Conservation (phyloP, 23 tunicate genomes). For the Oikopleura dioica region DNA sequence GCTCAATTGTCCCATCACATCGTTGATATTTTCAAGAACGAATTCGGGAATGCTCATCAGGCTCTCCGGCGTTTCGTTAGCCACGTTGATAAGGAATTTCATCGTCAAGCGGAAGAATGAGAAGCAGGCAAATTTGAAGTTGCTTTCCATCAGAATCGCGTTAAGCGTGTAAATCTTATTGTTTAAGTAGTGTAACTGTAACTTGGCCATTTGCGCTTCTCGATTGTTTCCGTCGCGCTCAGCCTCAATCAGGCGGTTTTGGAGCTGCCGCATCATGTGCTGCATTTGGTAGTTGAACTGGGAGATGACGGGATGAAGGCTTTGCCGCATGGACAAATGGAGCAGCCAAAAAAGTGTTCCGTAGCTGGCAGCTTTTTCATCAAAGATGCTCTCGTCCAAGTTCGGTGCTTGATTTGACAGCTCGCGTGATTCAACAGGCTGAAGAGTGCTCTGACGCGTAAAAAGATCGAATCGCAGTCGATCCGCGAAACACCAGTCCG, state of each 20-base stretch:
- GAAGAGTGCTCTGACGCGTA: neutral
- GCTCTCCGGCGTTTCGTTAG: neutral
- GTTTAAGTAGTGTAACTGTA: neutral
- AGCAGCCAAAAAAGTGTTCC: neutral
- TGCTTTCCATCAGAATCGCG: neutral
- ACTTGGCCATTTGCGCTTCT: neutral
- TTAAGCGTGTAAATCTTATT: neutral
- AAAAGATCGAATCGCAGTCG: neutral
- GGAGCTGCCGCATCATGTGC: neutral
- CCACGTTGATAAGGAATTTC: neutral
- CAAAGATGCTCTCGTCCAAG: neutral
- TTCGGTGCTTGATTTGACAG: no score
- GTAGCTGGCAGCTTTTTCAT: neutral
- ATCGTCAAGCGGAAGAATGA: neutral
- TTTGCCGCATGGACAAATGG: slow-evolving; percentile 6
- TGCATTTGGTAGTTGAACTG: slow-evolving; percentile 8
- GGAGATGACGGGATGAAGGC: neutral
- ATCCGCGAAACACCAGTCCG: slow-evolving; percentile 4
- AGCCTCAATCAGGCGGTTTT: neutral
- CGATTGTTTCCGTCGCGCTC: neutral
- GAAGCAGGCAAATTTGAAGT: neutral
- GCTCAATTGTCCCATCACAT: neutral
- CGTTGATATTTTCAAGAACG: slow-evolving; percentile 6
- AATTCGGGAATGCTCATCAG: neutral
- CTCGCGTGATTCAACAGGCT: neutral